Base-by-base conservation (phyloP, 2,797 vertebrate species). In the Phoxinus dragarum region DNA sequence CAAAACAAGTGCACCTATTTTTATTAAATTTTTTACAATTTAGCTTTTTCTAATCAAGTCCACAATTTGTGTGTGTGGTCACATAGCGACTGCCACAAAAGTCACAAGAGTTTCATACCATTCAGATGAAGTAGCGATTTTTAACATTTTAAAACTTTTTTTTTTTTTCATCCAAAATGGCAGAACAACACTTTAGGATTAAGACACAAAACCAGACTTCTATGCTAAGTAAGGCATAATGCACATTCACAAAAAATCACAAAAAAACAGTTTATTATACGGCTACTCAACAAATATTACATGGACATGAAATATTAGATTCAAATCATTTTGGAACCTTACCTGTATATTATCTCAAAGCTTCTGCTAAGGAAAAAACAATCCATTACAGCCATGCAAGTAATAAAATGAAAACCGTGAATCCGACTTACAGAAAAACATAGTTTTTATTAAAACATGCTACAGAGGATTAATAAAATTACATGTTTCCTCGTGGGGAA, bases 391-490 rank as follows among this genome's bases (percentile, higher is more conserved):
- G n/a, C 4, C 61, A 47, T 47, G 44, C 11, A 64, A 16, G 27
- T 27, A 64, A 64, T 11, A 64, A 64, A 31, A 31, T 2, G 4
- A 64, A 6, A 73, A 71, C 19, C 4, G 11, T n/a, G 23, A 72
- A 34, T 52, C 66, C 72, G 36, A 80, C 1, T 42, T 72, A 17
- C 27, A 80, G 19, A 85, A 82, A 88, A 86, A 69, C 61, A 74
- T 36, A 34, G 6, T 84, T 88, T 88, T 88, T 88, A 86, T 86
- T 86, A 66, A 79, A 88, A 80, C 78, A 86, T 86, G 82, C 84
- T 86, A 81, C 76, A 86, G 44, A 76, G 66, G 52, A 72, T 66
- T 64, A 84, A 76, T 71, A 64, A 49, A 23, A 66, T 61, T 16
- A 77, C 80, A 80, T 47, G 47, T 44, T 61, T 80, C 36, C 47